Conservation (phyloP, 2,113 vertebrate genomes). For the Anhinga anhinga region DNA sequence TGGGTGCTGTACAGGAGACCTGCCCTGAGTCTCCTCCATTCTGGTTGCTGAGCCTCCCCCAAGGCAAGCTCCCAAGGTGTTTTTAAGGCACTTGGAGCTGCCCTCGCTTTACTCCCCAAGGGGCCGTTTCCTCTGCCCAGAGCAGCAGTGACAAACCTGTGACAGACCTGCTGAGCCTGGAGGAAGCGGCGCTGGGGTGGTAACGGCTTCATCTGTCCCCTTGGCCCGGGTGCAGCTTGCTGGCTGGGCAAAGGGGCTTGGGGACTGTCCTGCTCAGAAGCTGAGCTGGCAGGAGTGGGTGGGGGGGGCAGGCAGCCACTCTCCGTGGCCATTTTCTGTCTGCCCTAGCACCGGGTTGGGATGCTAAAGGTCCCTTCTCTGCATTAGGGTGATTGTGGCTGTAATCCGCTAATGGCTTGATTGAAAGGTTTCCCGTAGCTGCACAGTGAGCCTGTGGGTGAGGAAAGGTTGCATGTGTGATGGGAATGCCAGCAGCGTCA, state of each 20-base stretch:
- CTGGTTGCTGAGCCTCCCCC: not conserved
- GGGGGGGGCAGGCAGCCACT: rapidly evolving
- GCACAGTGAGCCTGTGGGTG: rapidly evolving
- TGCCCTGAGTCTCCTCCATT: not conserved
- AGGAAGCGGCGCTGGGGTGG: rapidly evolving
- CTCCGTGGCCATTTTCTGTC: not conserved
- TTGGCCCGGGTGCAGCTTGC: not conserved
- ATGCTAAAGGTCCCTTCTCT: not conserved
- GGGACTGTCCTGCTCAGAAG: not conserved
- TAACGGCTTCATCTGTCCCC: not conserved
- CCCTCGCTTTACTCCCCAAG: not conserved
- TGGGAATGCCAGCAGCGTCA: rapidly evolving
- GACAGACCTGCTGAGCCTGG: not conserved
- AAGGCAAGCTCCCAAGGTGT: not conserved
- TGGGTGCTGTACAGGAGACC: not conserved
- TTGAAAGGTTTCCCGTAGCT: rapidly evolving
- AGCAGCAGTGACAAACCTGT: not conserved
- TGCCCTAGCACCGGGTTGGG: not conserved
- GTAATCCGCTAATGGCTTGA: rapidly evolving
- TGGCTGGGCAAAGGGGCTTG: not conserved
- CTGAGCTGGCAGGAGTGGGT: not conserved
- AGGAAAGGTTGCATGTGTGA: rapidly evolving
- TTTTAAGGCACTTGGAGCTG: not conserved
- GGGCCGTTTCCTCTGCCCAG: rapidly evolving
- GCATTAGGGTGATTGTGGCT: rapidly evolving